Base-by-base conservation (phyloP, 1,140 invertebrate genomes). In the Globodera rostochiensis region DNA sequence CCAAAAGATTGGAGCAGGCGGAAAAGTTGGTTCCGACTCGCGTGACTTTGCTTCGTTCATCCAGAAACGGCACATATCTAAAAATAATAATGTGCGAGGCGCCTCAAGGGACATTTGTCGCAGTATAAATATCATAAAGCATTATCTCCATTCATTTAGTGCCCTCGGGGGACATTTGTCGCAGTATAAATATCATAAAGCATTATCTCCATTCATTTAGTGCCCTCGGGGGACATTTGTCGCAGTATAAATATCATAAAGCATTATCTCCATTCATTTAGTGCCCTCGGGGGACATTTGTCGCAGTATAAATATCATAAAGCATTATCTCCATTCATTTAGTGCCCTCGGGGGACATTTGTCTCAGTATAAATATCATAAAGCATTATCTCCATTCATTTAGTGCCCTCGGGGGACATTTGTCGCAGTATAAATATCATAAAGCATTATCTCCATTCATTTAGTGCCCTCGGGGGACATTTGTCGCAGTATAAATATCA, bases 1-100 rank as follows among this genome's bases (percentile, higher is more conserved):
- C 82, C 79, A 88, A 66, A 21, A 89, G 66, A 49, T 83, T 86
- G 47, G 83, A 77, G 13, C 87, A 81, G 57, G 82, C 82, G 25
- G 84, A 84, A 76, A 90, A 89, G 47, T 88, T 87, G 6, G 90
- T 89, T 7, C 86, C 88, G 3, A 83, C 86, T n/a, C 84, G 45
- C 11, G 84, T 83, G 13, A 88, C 86, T 71, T 89, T 88, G 70
- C 88, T 86, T 6, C 87, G 88, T 76, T 85, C 57, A 13, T 71
- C 69, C 69, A 53, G 81, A 87, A 80, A 81, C 60, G 77, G 47
- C 60, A 60, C 77, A 25, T 79, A 70, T 74, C 74, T 64, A 1
- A 80, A 46, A 80, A 46, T 25, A 60, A 64, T n/a, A 0, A 79
- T 5, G 2, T 73, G 45, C 45, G 45, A 19, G n/a, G 77, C 53